Base-by-base conservation (phyloP, 2,797 vertebrate genomes). In the Hemitrygon akajei region DNA sequence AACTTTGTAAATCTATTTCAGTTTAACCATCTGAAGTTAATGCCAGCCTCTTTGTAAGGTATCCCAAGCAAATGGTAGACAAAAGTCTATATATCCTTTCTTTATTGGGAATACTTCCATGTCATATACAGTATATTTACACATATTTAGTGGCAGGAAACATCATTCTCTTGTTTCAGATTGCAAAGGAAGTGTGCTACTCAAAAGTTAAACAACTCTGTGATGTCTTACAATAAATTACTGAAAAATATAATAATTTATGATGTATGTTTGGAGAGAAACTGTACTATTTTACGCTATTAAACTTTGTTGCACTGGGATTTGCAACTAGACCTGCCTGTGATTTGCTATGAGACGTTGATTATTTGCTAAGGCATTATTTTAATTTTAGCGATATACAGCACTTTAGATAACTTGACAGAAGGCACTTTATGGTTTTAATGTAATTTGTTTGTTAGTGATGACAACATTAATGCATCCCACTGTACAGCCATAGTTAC, bases 401-500 rank as follows among this genome's bases (percentile, higher is more conserved):
- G 91, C 91, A 93, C 25, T 93, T 93, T 93, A 93, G 71, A 14
- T 93, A 75, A 93, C 73, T 75, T 93, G 37, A 27, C 71, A 73
- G 73, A 93, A 30, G 76, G 91, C 91, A 25, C 40, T 56, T 92
- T 56, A 66, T 91, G 69, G 76, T 93, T 75, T 47, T 47, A 93
- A 73, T 93, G 73, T 76, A 93, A 93, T 56, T 93, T 93, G 66
- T 27, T 91, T 71, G 91, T 76, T 40, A 76, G 56, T 93, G 58
- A 93, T 76, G 40, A 56, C 22, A 93, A 76, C 14, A 75, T 93
- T 93, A 93, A n/a, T 93, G 91, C 27, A 76, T 76, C 16, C 30
- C 47, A 93, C 40, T 93, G 71, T 93, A 76, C 71, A 93, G 14
- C 73, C 47, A 30, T 93, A n/a, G 40, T 30, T 93, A 93, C 47